phyloP scores from a whole-genome alignment of 2,888 invertebrate genomes.

The Rosalia funebris region DNA sequence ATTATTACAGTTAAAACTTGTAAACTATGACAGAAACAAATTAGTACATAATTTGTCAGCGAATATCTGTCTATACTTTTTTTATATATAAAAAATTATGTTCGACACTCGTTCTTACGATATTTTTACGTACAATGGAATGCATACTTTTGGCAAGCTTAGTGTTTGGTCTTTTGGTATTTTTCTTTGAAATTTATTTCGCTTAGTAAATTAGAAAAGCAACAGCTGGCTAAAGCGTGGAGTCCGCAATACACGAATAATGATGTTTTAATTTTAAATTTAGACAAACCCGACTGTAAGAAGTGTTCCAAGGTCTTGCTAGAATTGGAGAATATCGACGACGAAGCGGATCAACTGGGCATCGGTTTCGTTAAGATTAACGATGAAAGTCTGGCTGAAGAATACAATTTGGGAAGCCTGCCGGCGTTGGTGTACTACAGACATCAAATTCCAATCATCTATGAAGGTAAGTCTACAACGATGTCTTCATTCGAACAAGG shows the following conservation, averaged over 20 bases:
- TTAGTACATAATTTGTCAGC: no score
- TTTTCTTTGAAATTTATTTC: neutral
- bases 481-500: no score
- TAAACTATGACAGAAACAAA: no score
- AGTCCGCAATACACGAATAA: neutral
- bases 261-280: conserved; percentile 8
- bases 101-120: neutral
- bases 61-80: no score
- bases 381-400: conserved; percentile 89
- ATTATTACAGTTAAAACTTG: no score
- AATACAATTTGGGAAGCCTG: conserved; percentile 89
- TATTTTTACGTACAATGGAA: neutral
- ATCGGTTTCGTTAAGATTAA: conserved; percentile 95
- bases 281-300: conserved; percentile 93
- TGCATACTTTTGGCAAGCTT: conserved; percentile 8
- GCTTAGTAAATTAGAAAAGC: conserved; percentile 10
- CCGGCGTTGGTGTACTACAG: conserved; percentile 93
- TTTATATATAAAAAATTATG: no score
- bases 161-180: conserved; percentile 10
- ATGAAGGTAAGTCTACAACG: conserved; percentile 91
- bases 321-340: conserved; percentile 93
- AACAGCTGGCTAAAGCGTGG: neutral
- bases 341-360: conserved; percentile 92
- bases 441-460: conserved; percentile 93
- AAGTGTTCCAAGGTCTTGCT: conserved; percentile 90